Evolutionary conservation across 2,888 invertebrate species (phyloP), one percentile per base, ranked within the genome.

Genomic region (Anticlea derivata): DNA sequence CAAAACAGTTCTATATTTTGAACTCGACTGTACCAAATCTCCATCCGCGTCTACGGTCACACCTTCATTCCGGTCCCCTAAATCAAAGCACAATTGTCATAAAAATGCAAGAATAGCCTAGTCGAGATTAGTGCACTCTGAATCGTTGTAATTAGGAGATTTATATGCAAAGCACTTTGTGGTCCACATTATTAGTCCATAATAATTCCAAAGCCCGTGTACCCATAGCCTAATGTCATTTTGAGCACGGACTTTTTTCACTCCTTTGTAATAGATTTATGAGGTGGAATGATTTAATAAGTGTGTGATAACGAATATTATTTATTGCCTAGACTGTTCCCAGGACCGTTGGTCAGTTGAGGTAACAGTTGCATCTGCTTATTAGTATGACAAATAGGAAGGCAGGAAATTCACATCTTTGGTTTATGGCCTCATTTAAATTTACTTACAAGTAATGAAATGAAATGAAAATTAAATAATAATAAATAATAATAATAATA

Each of bases 81-180:
- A 89, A 88, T 88, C 88, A 87, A 66, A 65, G 66, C 41, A 67
- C 78, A 79, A 86, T 83, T 81, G 81, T 81, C 68, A 77, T 74
- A 75, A 72, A 80, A 79, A 86, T 80, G 65, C 65, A 69, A 77
- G 68, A 75, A 77, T 70, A 63, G 73, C 71, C 80, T 79, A 82
- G 80, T 75, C 63, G 71, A 83, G 87, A 88, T 86, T 86, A 88
- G 79, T 75, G 65, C 74, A 65, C 69, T 66, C 66, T 87, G 83
- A 89, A 88, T 88, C 56, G 71, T 61, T 64, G 75, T 90, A 90
- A 90, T 90, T 86, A 90, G 88, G 82, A 84, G 87, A 90, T 90
- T 89, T 89, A 85, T 87, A 90, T 90, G 88, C 89, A 88, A 88
- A 89, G 83, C 80, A 75, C 72, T 85, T 77, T 89, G 88, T 79